Base-by-base conservation (phyloP, 2,113 vertebrate species). In the Columba janthina region DNA sequence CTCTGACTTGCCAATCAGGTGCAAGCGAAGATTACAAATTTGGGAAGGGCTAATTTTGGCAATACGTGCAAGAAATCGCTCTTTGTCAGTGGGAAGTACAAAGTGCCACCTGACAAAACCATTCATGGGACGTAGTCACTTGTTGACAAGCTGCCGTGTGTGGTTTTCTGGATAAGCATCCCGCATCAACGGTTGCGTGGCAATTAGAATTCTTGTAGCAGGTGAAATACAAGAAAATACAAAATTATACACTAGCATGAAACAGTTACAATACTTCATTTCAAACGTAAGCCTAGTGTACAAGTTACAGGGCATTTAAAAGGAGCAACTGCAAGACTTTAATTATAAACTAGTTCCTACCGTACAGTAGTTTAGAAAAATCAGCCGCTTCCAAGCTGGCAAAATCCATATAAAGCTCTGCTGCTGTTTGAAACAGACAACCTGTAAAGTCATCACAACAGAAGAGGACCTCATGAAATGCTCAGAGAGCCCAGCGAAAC, bases 391-490 rank as follows among this genome's bases (percentile, higher is more conserved):
- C 95, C 95, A 96, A 95, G 91, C 86, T 95, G 90, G 95, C 86
- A 96, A 91, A 93, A 95, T 95, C 92, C 92, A 94, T 95, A 95
- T 89, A 94, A 93, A 96, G 87, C 88, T 96, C 94, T 92, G 91
- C 96, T 97, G 95, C 93, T 96, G 94, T 96, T 96, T 96, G 93
- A 97, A 97, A 96, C 93, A 97, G 97, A 95, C 93, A 97, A 97
- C 94, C 97, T 96, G 95, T 96, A 97, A 97, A 97, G 94, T 96
- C 96, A 97, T 87, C 96, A 96, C 94, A 97, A 97, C 95, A 97
- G 97, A 97, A 96, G 96, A 97, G 90, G 96, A 97, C 96, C 97
- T 97, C 97, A 97, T 96, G 96, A 97, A 96, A 96, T 97, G 96
- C 96, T 95, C 96, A 92, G 95, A 96, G 97, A 97, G 95, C 95